Conservation (phyloP, 2,888 invertebrate genomes). For the Achlya flavicornis region DNA sequence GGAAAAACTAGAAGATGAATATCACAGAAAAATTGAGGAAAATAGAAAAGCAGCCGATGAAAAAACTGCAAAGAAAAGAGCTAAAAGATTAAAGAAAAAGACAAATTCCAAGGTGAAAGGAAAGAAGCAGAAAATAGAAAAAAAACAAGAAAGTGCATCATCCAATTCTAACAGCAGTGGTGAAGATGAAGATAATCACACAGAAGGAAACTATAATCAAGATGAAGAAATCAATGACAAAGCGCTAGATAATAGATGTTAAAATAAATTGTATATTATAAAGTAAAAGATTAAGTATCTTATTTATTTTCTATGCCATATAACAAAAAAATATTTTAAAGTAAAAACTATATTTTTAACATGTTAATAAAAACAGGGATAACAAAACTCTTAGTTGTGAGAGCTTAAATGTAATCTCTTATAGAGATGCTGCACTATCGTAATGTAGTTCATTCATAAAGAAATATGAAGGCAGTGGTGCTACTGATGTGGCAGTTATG, state of each 20-base stretch:
- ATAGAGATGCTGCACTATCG: constrained; percentile 23
- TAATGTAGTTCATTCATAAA: constrained; percentile 32
- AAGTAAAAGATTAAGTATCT: neutral
- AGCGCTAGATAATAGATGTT: constrained; percentile 15
- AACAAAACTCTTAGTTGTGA: neutral
- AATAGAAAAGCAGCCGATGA: constrained; percentile 89
- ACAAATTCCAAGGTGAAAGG: constrained; percentile 66
- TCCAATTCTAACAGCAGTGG: constrained; percentile 65
- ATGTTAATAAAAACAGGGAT: neutral
- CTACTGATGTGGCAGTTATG: constrained; percentile 29
- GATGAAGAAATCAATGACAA: constrained; percentile 26
- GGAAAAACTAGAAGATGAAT: constrained; percentile 93
- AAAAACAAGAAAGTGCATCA: constrained; percentile 40
- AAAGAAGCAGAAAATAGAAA: constrained; percentile 68
- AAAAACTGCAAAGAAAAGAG: constrained; percentile 95
- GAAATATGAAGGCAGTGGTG: constrained; percentile 38
- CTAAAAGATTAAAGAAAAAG: constrained; percentile 93
- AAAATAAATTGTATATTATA: constrained; percentile 11
- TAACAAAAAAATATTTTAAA: neutral
- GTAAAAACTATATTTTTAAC: neutral
- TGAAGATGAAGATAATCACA: constrained; percentile 46
- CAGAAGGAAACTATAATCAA: constrained; percentile 26
- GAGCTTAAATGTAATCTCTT: neutral
- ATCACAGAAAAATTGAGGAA: constrained; percentile 90
- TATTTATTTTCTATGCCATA: neutral